Evolutionary conservation across 2,888 invertebrate genomes (phyloP), one percentile per base, ranked within the genome.

Genomic region (Conistra vaccinii): DNA sequence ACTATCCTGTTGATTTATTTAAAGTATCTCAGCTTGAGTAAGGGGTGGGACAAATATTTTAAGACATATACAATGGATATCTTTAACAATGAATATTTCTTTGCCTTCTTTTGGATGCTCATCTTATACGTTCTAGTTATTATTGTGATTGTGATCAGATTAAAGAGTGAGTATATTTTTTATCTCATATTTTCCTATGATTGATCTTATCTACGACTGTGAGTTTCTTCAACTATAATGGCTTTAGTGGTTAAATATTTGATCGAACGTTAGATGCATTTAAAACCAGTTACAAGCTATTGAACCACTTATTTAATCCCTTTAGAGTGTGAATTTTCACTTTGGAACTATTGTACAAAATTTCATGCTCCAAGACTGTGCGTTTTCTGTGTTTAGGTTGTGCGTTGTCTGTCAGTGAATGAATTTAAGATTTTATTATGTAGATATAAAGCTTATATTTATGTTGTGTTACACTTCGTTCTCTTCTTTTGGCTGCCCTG

Each of bases 71-170:
- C 20, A 42, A 81, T 84, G 85, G 26, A 63, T 60, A n/a, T 73
- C 4, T 57, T 69, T 14, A 35, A 14, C 17, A 72, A 67, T 60
- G 66, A 70, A 67, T 73, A 81, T 42, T 73, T 80, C 20, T 81
- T 66, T 73, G 55, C 58, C 0, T 80, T 63, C 26, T 71, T 84
- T n/a, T 84, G 81, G 69, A n/a, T 48, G 23, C 14, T 58, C 1
- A 17, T 67, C 1, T 69, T 81, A 14, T 80, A 84, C 35, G 2
- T 79, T 45, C 17, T 81, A 14, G 23, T 84, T 42, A 51, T 84
- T 35, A 23, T 80, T 73, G 66, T 84, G 17, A 73, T 84, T 42
- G 69, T 80, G 23, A 4, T 80, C 2, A 67, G 48, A 35, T 35
- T 73, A 35, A 73, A 29, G 6, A 58, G 81, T 81, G n/a, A 73